Evolutionary conservation across 2,888 invertebrate species (phyloP).

Genomic region (Helobdella robusta): DNA sequence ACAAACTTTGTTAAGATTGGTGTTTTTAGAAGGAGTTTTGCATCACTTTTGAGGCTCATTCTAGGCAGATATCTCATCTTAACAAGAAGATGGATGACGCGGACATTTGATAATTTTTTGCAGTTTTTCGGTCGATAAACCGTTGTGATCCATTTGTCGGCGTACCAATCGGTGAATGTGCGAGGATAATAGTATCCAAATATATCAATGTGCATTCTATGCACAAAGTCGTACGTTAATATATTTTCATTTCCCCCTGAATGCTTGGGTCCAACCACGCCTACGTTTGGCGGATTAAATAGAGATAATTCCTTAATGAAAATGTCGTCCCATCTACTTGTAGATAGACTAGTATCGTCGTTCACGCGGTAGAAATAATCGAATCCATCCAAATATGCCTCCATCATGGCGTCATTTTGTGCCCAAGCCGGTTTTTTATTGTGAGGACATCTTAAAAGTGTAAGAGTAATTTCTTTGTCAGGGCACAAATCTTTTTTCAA

Average conservation of each 20-base stretch:
- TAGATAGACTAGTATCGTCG: conserved; percentile 30
- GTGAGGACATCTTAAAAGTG: conserved; percentile 33
- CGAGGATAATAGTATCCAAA: conserved; percentile 36
- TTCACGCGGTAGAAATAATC: conserved; percentile 35
- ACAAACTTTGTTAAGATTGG: no score
- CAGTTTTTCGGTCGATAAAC: conserved; percentile 33
- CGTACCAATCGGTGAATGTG: conserved; percentile 33
- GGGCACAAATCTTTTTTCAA: conserved; percentile 19
- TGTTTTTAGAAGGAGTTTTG: no score
- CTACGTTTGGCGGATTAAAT: conserved; percentile 30
- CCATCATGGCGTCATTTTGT: conserved; percentile 37
- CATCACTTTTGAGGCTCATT: no score
- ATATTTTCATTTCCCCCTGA: conserved; percentile 31
- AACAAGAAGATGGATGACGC: conserved; percentile 28
- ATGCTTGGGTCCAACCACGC: conserved; percentile 34
- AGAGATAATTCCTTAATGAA: conserved; percentile 26
- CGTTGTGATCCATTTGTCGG: conserved; percentile 35
- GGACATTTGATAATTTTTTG: conserved; percentile 26
- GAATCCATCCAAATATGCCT: conserved; percentile 32
- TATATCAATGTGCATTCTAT: conserved; percentile 31
- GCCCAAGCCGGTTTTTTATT: conserved; percentile 35
- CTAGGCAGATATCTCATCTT: no score
- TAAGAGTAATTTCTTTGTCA: conserved; percentile 15
- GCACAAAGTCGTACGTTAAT: conserved; percentile 34
- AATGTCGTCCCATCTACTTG: conserved; percentile 26